Evolutionary conservation across 2,797 vertebrate genomes (phyloP), one percentile per base, ranked within the genome.

Genomic region (Trichosurus vulpecula): DNA sequence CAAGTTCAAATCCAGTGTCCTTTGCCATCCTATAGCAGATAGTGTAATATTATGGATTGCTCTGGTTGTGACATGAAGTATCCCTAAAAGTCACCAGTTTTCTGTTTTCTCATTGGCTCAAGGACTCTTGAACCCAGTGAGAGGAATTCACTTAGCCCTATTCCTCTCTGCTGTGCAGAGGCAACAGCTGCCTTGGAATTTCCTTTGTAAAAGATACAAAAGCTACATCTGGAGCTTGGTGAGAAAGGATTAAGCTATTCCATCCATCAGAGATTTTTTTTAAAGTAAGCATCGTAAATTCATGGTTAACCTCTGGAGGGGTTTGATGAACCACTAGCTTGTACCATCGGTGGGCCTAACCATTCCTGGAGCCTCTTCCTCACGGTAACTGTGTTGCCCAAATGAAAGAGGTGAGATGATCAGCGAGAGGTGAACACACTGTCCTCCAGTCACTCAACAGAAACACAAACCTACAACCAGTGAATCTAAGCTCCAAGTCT

Each of bases 201-300:
- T 52, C 58, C 53, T 52, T 61, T 52, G 92, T 35, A 94, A 55
- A 96, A 91, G 81, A 96, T 94, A 97, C n/a, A n/a, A n/a, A n/a
- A n/a, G n/a, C n/a, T n/a, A n/a, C 96, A 90, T 66, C 89, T 6
- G 10, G 22, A 22, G 27, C n/a, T 94, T 47, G 53, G 58, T 54
- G 41, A 94, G 61, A 94, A 51, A 93, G 41, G 11, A 95, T 92
- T 93, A 96, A 97, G 74, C 52, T 91, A 58, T 14, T 4, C 81
- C 90, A 97, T 97, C 93, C 90, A 95, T 96, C 96, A 97, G 92
- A 94, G 92, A 91, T 66, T 81, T 93, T 35, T 61, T 61, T 66
- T 58, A 74, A 94, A 74, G 9, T 90, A 31, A 95, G 90, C 41
- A 5, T 81, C 66, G 52, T 58, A 96, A 94, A 96, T 94, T 93